Evolutionary conservation across 1,140 invertebrate genomes (phyloP).

Genomic region (Plectrocnemia conspersa): DNA sequence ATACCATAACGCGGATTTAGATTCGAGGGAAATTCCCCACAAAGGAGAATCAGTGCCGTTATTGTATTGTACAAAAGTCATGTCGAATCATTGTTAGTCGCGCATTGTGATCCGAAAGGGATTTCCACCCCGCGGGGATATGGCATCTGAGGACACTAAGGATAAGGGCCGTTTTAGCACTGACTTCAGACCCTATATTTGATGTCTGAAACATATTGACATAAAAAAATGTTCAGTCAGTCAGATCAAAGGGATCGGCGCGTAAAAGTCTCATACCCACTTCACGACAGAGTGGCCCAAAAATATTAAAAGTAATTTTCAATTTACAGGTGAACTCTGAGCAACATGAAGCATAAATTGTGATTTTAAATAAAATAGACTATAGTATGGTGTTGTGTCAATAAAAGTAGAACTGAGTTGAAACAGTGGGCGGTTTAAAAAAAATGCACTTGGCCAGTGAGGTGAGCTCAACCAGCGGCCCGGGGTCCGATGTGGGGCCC

Average conservation of each 20-base stretch:
- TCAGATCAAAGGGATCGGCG: constrained; percentile 33
- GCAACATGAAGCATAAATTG: neutral
- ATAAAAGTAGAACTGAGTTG: neutral
- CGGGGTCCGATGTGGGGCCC: constrained; percentile 48
- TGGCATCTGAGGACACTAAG: constrained; percentile 1
- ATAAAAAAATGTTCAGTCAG: constrained; percentile 34
- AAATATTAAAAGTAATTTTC: no score
- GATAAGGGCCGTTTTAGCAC: constrained; percentile 25
- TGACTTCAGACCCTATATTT: constrained; percentile 21
- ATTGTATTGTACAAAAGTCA: constrained; percentile 31
- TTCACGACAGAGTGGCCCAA: no score
- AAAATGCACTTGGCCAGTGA: constrained; percentile 65
- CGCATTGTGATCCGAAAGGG: neutral
- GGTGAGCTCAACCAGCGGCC: constrained; percentile 60
- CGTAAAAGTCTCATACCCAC: no score
- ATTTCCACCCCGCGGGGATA: neutral
- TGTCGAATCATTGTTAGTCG: constrained; percentile 30
- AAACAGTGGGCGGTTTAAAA: neutral
- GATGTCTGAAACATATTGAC: constrained; percentile 31
- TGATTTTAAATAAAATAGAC: neutral
- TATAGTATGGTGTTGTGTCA: neutral
- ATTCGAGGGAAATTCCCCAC: constrained; percentile 13
- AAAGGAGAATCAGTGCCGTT: constrained; percentile 20
- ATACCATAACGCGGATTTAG: constrained; percentile 19
- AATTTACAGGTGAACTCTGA: no score